These are phyloP conservation scores for Mimumesa dahlbomi DNA, from an alignment of 2,888 invertebrate species.

Conservation along the genomic window DNA sequence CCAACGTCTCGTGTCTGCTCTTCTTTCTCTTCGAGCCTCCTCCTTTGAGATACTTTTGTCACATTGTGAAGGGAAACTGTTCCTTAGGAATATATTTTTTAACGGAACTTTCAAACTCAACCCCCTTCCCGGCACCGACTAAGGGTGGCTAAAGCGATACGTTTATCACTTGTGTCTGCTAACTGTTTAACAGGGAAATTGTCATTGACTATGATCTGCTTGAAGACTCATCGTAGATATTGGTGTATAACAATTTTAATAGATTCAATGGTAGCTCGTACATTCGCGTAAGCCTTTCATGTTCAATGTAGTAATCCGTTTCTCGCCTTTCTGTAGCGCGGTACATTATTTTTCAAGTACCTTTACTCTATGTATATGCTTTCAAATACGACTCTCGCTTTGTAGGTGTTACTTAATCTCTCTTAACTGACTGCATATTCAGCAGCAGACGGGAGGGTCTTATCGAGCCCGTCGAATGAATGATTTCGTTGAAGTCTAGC, in stretches of 20 bases:
- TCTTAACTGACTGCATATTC: constrained; percentile 5
- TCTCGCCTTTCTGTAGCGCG: not conserved
- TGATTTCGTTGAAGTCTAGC: constrained; percentile 11
- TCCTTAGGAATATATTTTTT: constrained; percentile 19
- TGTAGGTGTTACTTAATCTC: not conserved
- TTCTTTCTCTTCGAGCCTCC: constrained; percentile 26
- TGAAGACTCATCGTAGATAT: no score
- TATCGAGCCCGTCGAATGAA: constrained; percentile 1
- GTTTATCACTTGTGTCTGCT: no score
- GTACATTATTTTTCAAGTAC: constrained; percentile 4
- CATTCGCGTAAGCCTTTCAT: no score
- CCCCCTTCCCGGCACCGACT: no score
- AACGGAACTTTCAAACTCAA: not conserved
- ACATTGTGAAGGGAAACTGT: constrained; percentile 14
- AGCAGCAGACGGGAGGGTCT: not conserved
- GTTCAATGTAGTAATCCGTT: no score
- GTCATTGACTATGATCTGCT: no score
- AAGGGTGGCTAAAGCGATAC: no score
- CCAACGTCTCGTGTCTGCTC: constrained; percentile 43
- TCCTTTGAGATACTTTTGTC: constrained; percentile 53
- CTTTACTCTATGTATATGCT: not conserved
- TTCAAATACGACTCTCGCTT: constrained; percentile 6
- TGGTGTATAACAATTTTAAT: no score
- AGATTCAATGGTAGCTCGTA: no score
- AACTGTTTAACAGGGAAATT: no score